Conservation (phyloP, 2,888 invertebrate species). For the Notocelia uddmanniana region DNA sequence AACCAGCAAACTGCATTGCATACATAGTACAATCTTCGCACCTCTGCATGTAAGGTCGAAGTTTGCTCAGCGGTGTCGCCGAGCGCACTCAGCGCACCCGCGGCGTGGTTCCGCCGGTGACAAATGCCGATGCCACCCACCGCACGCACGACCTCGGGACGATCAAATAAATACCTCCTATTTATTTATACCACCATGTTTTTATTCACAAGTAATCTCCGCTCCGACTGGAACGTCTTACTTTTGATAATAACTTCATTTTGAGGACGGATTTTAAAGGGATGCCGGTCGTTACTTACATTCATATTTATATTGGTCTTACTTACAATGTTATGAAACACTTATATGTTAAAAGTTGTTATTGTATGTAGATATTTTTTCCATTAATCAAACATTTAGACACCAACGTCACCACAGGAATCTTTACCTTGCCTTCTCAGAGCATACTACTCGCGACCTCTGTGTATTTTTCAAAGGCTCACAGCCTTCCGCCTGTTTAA, state of each 20-base stretch:
- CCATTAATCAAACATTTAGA: too few relatives aligned
- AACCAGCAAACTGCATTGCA: too few relatives aligned
- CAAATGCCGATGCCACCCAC: slow-evolving; percentile 83
- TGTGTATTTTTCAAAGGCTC: too few relatives aligned
- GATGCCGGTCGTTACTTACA: slow-evolving; percentile 6
- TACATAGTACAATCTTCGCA: too few relatives aligned
- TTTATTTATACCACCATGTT: slow-evolving; percentile 65
- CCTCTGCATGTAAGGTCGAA: slow-evolving; percentile 5
- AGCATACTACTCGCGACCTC: too few relatives aligned
- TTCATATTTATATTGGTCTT: neutral
- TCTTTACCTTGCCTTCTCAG: too few relatives aligned
- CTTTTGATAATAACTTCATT: slow-evolving; percentile 49
- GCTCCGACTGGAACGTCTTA: slow-evolving; percentile 54
- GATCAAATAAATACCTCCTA: slow-evolving; percentile 72
- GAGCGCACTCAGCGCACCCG: slow-evolving; percentile 10
- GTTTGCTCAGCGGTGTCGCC: slow-evolving; percentile 19
- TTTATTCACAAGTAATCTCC: slow-evolving; percentile 63
- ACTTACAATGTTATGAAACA: too few relatives aligned
- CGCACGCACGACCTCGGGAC: slow-evolving; percentile 68
- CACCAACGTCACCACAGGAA: too few relatives aligned
- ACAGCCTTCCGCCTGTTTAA: too few relatives aligned
- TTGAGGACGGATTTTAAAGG: slow-evolving; percentile 25
- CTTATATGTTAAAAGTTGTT: too few relatives aligned
- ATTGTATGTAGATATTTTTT: too few relatives aligned
- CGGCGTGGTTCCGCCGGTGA: slow-evolving; percentile 62